Base-by-base conservation (phyloP, 2,797 vertebrate genomes). In the Brotula barbata region DNA sequence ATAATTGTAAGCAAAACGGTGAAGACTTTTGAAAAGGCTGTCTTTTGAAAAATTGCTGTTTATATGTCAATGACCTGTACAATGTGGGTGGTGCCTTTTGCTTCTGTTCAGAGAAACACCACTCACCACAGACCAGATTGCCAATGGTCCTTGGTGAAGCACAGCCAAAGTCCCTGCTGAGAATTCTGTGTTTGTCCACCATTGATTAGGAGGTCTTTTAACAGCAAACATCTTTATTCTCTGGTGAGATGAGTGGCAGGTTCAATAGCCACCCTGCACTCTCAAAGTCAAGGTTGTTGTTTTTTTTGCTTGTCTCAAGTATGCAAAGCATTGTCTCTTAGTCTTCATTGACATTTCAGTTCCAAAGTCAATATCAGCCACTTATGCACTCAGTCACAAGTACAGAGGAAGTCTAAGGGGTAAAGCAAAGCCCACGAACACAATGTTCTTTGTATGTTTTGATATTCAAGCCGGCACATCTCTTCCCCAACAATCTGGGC, bases 301-400 rank as follows among this genome's bases (percentile, higher is more conserved):
- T 61, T 71, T 72, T 71, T 11, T 74, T 49, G 28, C 59, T 75
- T 65, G 62, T 80, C 63, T 69, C 56, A 80, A 73, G 60, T 64
- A 76, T 58, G 71, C 70, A 81, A 80, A 84, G 73, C 47, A 43
- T 64, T 67, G 61, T 84, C 73, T 85, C 75, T 82, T 61, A 59
- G 75, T 77, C 58, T 59, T 64, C 68, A 85, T 81, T 80, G 85
- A 75, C 73, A 73, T 83, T 86, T 78, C 55, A 68, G 15, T 61
- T 61, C 64, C 65, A 75, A 80, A 81, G 85, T 89, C 86, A 80
- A 91, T 89, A 83, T 68, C 45, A 78, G 54, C 73, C 82, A 84
- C 72, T 87, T 86, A 83, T 74, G 85, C 75, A 75, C 71, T 73
- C 62, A 71, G 55, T 68, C 34, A 52, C 57, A 68, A 78, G 64